A percentile compares a stretch with the other conserved stretches of the same genome.
phyloP scores from a whole-genome alignment of 2,888 invertebrate genomes.

The Plebejus melissa region DNA sequence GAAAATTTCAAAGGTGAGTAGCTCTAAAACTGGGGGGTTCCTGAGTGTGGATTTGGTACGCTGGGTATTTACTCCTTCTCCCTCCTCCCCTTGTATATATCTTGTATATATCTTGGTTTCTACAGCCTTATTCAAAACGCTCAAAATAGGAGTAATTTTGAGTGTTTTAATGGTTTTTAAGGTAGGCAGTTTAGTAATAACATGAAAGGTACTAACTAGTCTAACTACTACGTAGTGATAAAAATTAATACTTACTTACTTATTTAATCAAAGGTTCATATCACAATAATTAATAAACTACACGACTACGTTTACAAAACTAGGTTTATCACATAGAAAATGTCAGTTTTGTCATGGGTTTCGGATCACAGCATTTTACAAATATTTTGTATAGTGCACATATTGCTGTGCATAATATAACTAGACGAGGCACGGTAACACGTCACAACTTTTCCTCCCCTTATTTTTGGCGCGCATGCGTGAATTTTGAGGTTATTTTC shows the following conservation, averaged over 20 bases:
- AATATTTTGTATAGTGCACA: constrained; percentile 30
- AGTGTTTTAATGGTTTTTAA: background rate
- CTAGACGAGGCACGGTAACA: constrained; percentile 35
- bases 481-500: constrained; percentile 55
- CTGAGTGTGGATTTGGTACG: no score
- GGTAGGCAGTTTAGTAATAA: background rate
- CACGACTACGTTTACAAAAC: constrained; percentile 32
- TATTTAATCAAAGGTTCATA: constrained; percentile 32
- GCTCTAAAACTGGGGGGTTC: no score
- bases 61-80: no score
- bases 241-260: constrained; percentile 17
- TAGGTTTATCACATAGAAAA: constrained; percentile 27
- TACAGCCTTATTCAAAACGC: no score
- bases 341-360: constrained; percentile 6
- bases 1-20: no score
- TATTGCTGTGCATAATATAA: constrained; percentile 33
- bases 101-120: no score
- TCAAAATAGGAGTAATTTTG: no score
- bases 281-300: constrained; percentile 32
- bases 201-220: background rate
- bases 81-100: no score
- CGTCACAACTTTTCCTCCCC: constrained; percentile 37
- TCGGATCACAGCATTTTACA: constrained; percentile 23
- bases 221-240: background rate
- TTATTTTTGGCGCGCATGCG: constrained; percentile 58